These are phyloP conservation scores for Tachina grossa DNA, from an alignment of 2,888 invertebrate species.

Conservation along the genomic window DNA sequence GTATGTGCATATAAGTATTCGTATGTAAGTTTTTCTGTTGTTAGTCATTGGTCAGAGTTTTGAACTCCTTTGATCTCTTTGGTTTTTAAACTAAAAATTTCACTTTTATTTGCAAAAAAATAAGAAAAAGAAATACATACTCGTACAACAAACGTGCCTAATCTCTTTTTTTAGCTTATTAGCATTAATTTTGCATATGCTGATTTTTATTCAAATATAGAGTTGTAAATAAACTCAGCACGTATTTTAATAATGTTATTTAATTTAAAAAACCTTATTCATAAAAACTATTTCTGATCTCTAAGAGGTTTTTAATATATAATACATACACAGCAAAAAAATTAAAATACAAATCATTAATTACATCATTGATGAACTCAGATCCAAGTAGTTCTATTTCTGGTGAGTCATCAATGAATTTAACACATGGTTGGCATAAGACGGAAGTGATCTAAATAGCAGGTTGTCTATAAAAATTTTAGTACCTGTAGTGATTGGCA, in stretches of 20 bases:
- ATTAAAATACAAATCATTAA: too few species aligned
- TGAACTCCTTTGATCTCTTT: conserved; percentile 45
- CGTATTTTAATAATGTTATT: conserved; percentile 19
- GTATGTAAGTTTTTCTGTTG: neutral
- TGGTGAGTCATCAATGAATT: too few species aligned
- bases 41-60: conserved; percentile 48
- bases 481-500: too few species aligned
- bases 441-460: too few species aligned
- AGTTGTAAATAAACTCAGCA: conserved; percentile 12
- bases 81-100: conserved; percentile 57
- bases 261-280: too few species aligned
- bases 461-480: too few species aligned
- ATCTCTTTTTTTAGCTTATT: conserved; percentile 51
- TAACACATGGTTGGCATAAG: too few species aligned
- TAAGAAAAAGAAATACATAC: conserved; percentile 28
- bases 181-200: conserved; percentile 19
- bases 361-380: too few species aligned
- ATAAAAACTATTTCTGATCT: too few species aligned
- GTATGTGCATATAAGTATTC: too few species aligned
- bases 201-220: conserved; percentile 3
- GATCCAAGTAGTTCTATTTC: too few species aligned
- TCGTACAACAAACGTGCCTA: conserved; percentile 43
- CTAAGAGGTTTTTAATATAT: neutral
- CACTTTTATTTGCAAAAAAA: conserved; percentile 55
- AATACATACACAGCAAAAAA: too few species aligned